Conservation (phyloP, 2,797 vertebrate genomes). For the Valencia hispanica region DNA sequence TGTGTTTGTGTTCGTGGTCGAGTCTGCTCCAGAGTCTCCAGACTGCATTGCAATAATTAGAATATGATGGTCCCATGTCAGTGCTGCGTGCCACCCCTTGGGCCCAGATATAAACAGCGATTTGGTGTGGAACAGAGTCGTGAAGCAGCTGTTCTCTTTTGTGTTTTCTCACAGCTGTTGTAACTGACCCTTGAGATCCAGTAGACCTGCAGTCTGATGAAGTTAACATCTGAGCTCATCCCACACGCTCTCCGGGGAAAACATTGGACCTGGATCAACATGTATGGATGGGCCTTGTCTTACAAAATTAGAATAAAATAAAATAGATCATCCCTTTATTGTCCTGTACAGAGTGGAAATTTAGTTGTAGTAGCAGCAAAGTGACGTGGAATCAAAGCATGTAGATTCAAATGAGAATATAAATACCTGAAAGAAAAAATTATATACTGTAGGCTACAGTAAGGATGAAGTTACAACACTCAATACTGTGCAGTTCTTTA, state of each 20-base stretch:
- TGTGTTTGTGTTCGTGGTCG: no score
- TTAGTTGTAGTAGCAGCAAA: no score
- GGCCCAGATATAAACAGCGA: neutral
- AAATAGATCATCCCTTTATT: no score
- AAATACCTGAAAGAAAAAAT: no score
- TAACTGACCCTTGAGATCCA: neutral
- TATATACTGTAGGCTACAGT: no score
- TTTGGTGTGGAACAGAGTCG: neutral
- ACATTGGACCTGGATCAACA: neutral
- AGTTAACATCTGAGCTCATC: constrained; percentile 2
- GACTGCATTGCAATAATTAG: neutral
- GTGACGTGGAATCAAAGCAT: no score
- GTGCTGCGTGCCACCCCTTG: neutral
- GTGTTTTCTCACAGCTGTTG: neutral
- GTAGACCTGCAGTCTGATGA: neutral
- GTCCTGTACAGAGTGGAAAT: no score
- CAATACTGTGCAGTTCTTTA: no score
- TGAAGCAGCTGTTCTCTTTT: neutral
- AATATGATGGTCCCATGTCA: neutral
- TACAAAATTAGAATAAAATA: neutral
- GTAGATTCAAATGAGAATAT: no score
- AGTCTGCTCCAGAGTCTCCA: no score
- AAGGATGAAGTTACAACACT: no score
- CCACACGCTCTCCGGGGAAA: neutral
- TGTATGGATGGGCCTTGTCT: neutral